Percentiles rank a stretch among this genome's conserved stretches.
These are phyloP conservation scores for Drosophila melanogaster DNA, from an alignment of 1,140 invertebrate species.

Conservation along the genomic window Release_6_plus_ISO1_MT NT_033777.3:15657501-15658000, in stretches of 20 bases:
- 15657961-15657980: constrained; percentile 15
- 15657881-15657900: constrained; percentile 75
- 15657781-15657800: constrained; percentile 21
- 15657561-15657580: constrained; percentile 68
- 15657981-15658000: background rate
- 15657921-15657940: constrained; percentile 83
- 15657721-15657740: constrained; percentile 67
- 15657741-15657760: constrained; percentile 74
- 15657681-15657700: constrained; percentile 62
- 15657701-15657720: constrained; percentile 47
- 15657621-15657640: constrained; percentile 33
- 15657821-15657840: constrained; percentile 39
- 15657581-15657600: constrained; percentile 77
- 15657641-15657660: background rate
- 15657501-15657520: constrained; percentile 29
- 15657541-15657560: constrained; percentile 47
- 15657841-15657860: background rate
- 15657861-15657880: constrained; percentile 1
- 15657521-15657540: constrained; percentile 27
- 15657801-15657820: constrained; percentile 51
- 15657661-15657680: background rate
- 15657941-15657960: constrained; percentile 66
- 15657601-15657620: constrained; percentile 68
- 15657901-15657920: constrained; percentile 79
- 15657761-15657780: constrained; percentile 24